Conservation (phyloP, 2,888 invertebrate species). For the Zygothrica quintamaculata region DNA sequence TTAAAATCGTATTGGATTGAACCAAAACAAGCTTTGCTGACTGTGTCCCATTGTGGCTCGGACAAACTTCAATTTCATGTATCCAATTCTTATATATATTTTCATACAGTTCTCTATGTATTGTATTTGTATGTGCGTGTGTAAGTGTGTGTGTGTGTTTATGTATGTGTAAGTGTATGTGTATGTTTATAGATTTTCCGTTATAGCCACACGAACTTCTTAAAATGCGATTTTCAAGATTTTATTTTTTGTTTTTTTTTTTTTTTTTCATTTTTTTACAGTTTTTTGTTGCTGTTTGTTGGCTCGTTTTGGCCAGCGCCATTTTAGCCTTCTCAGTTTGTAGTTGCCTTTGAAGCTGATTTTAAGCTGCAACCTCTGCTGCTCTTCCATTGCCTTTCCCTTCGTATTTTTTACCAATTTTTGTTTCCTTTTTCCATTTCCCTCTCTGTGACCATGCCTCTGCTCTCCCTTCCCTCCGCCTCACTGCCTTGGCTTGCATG, state of each 20-base stretch:
- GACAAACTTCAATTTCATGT: constrained; percentile 48
- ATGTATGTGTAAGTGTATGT: constrained; percentile 10
- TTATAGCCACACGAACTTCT: constrained; percentile 79
- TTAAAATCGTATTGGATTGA: constrained; percentile 79
- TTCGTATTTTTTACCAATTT: not conserved
- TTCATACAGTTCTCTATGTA: constrained; percentile 52
- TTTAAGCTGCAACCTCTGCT: constrained; percentile 59
- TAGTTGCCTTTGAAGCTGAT: constrained; percentile 61
- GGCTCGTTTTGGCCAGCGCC: constrained; percentile 54
- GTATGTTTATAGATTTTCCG: constrained; percentile 73
- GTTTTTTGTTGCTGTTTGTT: constrained; percentile 23
- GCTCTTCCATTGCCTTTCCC: not conserved
- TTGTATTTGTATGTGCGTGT: constrained; percentile 18
- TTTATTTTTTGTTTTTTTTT: constrained; percentile 42
- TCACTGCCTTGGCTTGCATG: constrained; percentile 64
- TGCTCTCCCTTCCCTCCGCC: constrained; percentile 16
- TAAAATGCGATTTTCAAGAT: constrained; percentile 82
- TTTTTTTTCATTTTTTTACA: no score
- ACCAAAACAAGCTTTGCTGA: constrained; percentile 51
- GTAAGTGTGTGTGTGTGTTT: constrained; percentile 18
- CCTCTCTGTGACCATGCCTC: constrained; percentile 50
- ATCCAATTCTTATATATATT: constrained; percentile 42
- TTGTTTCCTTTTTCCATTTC: constrained; percentile 1
- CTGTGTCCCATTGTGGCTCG: constrained; percentile 54
- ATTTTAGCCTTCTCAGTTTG: constrained; percentile 48